Percentiles rank a stretch among this genome's conserved stretches.
Evolutionary conservation across 1,140 invertebrate genomes (phyloP).

Genomic region (Drosophila oshimai): DNA sequence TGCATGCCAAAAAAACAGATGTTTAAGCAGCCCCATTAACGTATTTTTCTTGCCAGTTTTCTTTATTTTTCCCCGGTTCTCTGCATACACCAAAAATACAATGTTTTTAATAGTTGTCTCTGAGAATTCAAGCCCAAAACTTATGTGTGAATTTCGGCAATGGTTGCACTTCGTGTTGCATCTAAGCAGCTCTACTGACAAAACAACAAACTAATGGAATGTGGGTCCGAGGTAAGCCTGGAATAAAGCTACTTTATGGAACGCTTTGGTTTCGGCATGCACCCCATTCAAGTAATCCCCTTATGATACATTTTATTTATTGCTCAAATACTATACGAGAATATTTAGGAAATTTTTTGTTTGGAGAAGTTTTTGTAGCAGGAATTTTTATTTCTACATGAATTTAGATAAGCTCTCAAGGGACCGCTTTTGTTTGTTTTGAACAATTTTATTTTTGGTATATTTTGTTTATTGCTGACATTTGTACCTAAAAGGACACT

Average conservation of each 20-base stretch:
- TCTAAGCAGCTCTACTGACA: background rate
- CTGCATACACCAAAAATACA: constrained; percentile 34
- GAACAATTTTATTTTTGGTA: background rate
- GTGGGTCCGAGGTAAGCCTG: background rate
- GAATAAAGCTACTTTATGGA: constrained; percentile 19
- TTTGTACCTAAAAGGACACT: too few species aligned
- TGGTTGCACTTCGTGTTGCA: constrained; percentile 5
- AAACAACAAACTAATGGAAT: constrained; percentile 3
- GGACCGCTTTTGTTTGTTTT: background rate
- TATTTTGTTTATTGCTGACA: background rate
- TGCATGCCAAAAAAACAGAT: constrained; percentile 61
- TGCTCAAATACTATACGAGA: background rate
- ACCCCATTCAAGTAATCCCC: constrained; percentile 2
- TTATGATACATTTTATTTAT: constrained; percentile 13
- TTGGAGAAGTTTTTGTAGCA: background rate
- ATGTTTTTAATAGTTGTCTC: constrained; percentile 40
- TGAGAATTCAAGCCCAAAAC: constrained; percentile 16
- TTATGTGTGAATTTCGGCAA: constrained; percentile 13
- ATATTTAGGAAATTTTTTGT: background rate
- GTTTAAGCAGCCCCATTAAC: constrained; percentile 43
- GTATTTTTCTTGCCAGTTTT: constrained; percentile 37
- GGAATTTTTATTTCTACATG: too few species aligned
- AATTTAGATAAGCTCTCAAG: background rate
- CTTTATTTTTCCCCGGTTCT: constrained; percentile 11
- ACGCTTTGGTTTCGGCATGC: background rate